These are phyloP conservation scores for Macrosiphum euphorbiae DNA, from an alignment of 2,888 invertebrate species.

Conservation along the genomic window DNA sequence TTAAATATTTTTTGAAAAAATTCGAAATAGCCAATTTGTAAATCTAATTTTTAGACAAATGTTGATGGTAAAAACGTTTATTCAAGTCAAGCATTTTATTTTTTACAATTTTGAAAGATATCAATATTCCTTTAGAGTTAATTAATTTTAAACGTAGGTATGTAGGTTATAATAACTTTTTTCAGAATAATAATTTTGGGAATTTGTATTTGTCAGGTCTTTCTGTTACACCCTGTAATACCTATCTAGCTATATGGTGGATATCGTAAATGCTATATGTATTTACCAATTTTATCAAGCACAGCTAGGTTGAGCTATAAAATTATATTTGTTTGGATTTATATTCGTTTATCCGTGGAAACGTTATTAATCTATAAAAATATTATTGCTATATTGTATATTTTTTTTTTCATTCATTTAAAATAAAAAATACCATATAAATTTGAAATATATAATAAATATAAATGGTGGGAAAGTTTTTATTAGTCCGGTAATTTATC, in stretches of 20 bases:
- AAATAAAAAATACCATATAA: neutral
- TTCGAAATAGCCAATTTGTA: too few relatives aligned
- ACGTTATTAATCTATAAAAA: neutral
- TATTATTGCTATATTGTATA: neutral
- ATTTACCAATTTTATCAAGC: neutral
- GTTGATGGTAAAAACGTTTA: too few relatives aligned
- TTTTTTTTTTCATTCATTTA: neutral
- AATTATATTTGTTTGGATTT: neutral
- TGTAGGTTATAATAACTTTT: too few relatives aligned
- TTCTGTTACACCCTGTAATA: too few relatives aligned
- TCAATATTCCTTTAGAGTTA: too few relatives aligned
- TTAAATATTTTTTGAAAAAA: too few relatives aligned
- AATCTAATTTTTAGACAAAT: too few relatives aligned
- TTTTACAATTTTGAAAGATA: too few relatives aligned
- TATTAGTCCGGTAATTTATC: neutral
- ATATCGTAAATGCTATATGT: neutral
- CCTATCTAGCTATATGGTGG: neutral
- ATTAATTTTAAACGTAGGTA: too few relatives aligned
- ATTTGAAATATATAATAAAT: neutral
- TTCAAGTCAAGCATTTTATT: too few relatives aligned
- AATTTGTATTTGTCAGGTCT: too few relatives aligned
- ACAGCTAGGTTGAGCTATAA: neutral
- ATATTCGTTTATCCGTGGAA: neutral
- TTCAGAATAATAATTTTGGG: too few relatives aligned
- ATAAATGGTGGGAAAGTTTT: neutral